Percentiles rank a stretch among this genome's conserved stretches.
Conservation (phyloP, 2,888 invertebrate genomes). For the Lysandra bellargus region DNA sequence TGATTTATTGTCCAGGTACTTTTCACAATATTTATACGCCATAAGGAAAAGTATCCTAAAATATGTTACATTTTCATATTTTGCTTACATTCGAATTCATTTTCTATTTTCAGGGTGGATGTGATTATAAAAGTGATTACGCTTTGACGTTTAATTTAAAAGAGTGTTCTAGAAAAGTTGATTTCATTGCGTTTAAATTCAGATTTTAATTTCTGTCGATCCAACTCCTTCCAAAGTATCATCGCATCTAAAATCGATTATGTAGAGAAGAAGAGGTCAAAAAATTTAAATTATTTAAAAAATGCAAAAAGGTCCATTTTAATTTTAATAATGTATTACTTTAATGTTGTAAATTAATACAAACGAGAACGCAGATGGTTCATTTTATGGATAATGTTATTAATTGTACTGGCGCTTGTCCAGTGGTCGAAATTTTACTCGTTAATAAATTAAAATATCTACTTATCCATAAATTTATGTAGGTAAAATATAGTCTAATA, state of each 20-base stretch:
- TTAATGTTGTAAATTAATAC: neutral
- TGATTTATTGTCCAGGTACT: conserved; percentile 32
- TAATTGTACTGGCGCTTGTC: conserved; percentile 1
- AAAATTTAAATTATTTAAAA: neutral
- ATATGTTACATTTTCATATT: conserved; percentile 3
- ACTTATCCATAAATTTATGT: neutral
- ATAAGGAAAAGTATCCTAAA: neutral
- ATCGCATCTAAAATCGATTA: neutral
- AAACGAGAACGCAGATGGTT: neutral
- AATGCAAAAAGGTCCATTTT: neutral
- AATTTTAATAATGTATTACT: neutral
- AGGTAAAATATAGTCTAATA: neutral
- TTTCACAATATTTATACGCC: conserved; percentile 1
- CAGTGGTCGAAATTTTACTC: neutral
- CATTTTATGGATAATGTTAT: neutral
- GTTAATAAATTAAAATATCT: neutral
- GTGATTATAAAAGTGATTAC: too few species aligned
- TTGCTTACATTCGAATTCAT: neutral
- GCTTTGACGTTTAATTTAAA: conserved; percentile 1
- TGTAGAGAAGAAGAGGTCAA: neutral
- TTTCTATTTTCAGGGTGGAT: neutral
- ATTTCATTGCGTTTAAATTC: conserved; percentile 30
- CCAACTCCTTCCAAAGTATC: neutral
- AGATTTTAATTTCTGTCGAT: neutral
- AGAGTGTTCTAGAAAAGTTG: conserved; percentile 30